Conservation (phyloP, 1,140 invertebrate genomes). For the Euwallacea fornicatus region DNA sequence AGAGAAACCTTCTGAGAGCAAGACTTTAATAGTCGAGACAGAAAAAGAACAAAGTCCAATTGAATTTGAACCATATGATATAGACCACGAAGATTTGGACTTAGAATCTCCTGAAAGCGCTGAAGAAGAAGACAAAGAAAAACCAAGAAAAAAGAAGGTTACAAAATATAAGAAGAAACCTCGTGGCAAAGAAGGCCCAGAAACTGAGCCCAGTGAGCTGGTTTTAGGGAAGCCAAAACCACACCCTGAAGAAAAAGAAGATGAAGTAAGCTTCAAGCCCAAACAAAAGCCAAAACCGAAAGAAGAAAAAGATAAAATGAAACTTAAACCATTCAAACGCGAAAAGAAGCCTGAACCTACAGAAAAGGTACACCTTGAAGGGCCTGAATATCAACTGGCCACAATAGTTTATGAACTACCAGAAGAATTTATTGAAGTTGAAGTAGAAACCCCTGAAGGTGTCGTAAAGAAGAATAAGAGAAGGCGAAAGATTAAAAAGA, state of each 20-base stretch:
- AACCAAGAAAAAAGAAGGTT: conserved; percentile 40
- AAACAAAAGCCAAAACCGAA: conserved; percentile 39
- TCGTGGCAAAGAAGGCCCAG: conserved; percentile 51
- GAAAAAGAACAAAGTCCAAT: conserved; percentile 29
- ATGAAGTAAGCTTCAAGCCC: conserved; percentile 23
- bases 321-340: conserved; percentile 37
- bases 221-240: conserved; percentile 39
- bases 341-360: conserved; percentile 17
- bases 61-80: conserved; percentile 42
- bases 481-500: conserved; percentile 30
- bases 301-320: conserved; percentile 33
- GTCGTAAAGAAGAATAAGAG: conserved; percentile 25
- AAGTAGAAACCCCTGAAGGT: conserved; percentile 15
- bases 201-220: conserved; percentile 36
- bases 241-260: conserved; percentile 14
- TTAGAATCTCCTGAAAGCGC: conserved; percentile 42
- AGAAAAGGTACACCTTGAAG: conserved; percentile 20
- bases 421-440: conserved; percentile 23
- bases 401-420: conserved; percentile 30
- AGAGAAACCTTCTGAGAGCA: conserved; percentile 48
- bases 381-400: conserved; percentile 20
- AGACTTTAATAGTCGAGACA: conserved; percentile 45
- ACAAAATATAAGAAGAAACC: conserved; percentile 47
- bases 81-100: conserved; percentile 41
- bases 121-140: conserved; percentile 43